Conservation (phyloP, 2,113 vertebrate genomes). For the Nycticorax nycticorax region DNA sequence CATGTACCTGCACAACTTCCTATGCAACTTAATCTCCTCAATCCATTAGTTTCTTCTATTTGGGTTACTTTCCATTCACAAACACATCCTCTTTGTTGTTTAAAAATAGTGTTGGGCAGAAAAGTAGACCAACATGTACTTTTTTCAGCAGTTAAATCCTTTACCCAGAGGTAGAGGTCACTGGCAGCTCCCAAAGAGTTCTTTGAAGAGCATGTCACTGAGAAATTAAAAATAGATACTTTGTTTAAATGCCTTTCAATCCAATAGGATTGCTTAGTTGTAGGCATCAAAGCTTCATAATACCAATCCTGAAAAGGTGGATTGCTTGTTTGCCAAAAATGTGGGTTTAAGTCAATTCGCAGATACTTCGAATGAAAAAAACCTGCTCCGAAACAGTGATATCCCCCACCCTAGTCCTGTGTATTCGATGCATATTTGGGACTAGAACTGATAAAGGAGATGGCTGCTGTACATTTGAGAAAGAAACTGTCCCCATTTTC, state of each 20-base stretch:
- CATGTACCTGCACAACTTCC: neutral
- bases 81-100: neutral
- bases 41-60: neutral
- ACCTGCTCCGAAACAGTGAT: fast-evolving
- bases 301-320: neutral
- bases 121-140: neutral
- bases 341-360: neutral
- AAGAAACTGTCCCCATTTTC: neutral
- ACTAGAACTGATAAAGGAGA: neutral
- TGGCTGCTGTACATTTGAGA: neutral
- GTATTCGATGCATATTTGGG: neutral
- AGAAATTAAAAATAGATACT: neutral
- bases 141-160: neutral
- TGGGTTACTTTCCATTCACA: neutral
- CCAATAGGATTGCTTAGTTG: neutral
- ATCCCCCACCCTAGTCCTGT: fast-evolving
- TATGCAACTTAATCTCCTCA: neutral
- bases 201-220: neutral
- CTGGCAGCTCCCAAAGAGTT: neutral
- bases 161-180: neutral
- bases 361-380: neutral
- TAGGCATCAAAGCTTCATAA: neutral
- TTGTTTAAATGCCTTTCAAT: neutral
- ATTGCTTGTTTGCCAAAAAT: neutral
- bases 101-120: neutral